A percentile compares a stretch with the other conserved stretches of the same genome.
These are phyloP conservation scores for Meloidogyne chitwoodi DNA, from an alignment of 1,140 invertebrate genomes.

Conservation along the genomic window DNA sequence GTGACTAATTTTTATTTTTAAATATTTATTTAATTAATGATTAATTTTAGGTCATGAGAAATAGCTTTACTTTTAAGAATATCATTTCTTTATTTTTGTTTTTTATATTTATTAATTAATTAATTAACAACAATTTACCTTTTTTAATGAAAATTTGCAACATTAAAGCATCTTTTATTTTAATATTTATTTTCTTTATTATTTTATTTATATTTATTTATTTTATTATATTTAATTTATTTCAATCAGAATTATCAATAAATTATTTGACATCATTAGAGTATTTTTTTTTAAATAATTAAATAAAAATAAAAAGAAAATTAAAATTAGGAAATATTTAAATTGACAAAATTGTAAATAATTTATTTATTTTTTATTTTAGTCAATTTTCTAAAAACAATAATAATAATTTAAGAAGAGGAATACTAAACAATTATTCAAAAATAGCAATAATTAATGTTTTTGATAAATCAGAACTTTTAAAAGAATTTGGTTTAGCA, in stretches of 20 bases:
- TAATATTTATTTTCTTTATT: neutral
- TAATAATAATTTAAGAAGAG: no score
- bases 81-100: no score
- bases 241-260: neutral
- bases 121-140: neutral
- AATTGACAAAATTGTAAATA: no score
- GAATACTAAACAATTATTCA: neutral
- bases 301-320: no score
- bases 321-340: no score
- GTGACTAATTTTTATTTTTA: no score
- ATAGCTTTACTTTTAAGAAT: no score
- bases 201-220: neutral
- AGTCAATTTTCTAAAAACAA: neutral
- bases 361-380: neutral
- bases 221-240: neutral
- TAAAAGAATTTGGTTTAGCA: constrained; percentile 3
- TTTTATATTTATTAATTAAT: no score
- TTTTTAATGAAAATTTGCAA: neutral
- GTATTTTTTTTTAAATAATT: neutral
- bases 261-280: neutral
- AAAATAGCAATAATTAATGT: neutral
- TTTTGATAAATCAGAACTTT: neutral
- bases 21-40: no score
- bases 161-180: neutral
- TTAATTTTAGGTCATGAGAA: no score